Conservation (phyloP, 2,797 vertebrate genomes). For the Macroramphosus scolopax region DNA sequence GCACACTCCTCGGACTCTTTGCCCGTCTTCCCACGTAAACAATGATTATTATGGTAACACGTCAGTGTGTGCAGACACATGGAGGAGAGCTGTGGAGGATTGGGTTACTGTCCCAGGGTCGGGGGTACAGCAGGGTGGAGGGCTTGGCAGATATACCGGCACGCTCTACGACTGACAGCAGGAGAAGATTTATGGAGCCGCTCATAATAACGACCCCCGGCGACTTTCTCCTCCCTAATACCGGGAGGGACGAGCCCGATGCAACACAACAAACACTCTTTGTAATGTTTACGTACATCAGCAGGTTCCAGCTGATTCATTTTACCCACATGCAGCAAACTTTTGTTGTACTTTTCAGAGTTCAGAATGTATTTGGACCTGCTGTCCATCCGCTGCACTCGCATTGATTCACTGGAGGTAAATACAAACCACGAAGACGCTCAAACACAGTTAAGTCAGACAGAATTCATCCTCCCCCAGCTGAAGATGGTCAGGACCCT, state of each 20-base stretch:
- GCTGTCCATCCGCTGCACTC: too few relatives aligned
- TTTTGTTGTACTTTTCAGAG: too few relatives aligned
- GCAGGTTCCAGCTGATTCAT: too few relatives aligned
- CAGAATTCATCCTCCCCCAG: not conserved
- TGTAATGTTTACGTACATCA: too few relatives aligned
- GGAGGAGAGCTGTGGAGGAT: conserved; percentile 38
- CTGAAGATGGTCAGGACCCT: conserved; percentile 16
- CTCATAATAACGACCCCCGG: conserved; percentile 12
- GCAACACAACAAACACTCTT: conserved; percentile 10
- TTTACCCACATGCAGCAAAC: too few relatives aligned
- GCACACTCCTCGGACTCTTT: conserved; percentile 26
- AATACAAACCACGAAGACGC: not conserved
- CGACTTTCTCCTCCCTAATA: conserved; percentile 26
- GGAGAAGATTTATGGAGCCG: conserved; percentile 55
- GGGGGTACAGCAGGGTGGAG: conserved; percentile 16
- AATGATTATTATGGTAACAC: conserved; percentile 53
- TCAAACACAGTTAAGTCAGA: too few relatives aligned
- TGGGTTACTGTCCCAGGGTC: conserved; percentile 49
- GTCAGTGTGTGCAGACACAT: conserved; percentile 56
- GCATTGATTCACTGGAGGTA: not conserved
- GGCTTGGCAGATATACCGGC: conserved; percentile 21
- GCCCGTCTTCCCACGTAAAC: conserved; percentile 57
- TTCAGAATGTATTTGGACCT: too few relatives aligned
- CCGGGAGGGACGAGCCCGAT: conserved; percentile 30
- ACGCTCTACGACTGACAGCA: conserved; percentile 50